A percentile compares a stretch with the other conserved stretches of the same genome.
These are phyloP conservation scores for Arothron firmamentum DNA, from an alignment of 2,113 vertebrate genomes.

Conservation along the genomic window DNA sequence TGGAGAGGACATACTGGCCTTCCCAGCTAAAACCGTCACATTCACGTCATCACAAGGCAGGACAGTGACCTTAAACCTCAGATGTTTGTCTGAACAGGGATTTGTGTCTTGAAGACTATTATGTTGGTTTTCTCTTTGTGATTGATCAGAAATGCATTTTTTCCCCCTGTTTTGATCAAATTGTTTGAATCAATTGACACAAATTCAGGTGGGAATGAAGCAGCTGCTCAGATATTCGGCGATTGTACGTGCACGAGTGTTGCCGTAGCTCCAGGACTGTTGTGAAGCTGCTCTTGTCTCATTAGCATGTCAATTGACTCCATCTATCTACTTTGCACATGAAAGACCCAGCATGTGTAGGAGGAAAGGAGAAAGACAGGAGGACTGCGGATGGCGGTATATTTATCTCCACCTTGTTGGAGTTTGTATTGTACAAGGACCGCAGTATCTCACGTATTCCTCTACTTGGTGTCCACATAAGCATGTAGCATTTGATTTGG, in stretches of 20 bases:
- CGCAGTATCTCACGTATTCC: slow-evolving; percentile 17
- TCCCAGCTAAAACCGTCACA: too few relatives aligned
- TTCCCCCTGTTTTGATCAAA: neutral
- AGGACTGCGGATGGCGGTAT: slow-evolving; percentile 37
- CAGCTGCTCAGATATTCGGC: neutral
- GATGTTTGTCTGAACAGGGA: too few relatives aligned
- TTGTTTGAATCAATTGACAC: neutral
- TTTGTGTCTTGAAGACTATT: too few relatives aligned
- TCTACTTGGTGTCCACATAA: slow-evolving; percentile 1
- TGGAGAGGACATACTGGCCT: too few relatives aligned
- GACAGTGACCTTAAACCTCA: too few relatives aligned
- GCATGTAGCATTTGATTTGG: too few relatives aligned
- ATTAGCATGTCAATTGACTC: slow-evolving; percentile 87
- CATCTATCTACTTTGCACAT: slow-evolving; percentile 88
- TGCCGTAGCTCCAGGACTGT: slow-evolving; percentile 64
- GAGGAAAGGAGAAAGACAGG: slow-evolving; percentile 70
- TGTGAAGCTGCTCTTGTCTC: slow-evolving; percentile 78
- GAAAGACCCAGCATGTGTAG: slow-evolving; percentile 74
- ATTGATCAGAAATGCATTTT: too few relatives aligned
- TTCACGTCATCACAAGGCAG: too few relatives aligned
- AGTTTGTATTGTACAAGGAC: slow-evolving; percentile 66
- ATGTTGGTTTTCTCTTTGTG: too few relatives aligned
- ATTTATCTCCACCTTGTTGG: slow-evolving; percentile 71
- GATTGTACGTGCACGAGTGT: slow-evolving; percentile 21
- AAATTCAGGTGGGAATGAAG: neutral